Evolutionary conservation across 2,797 vertebrate genomes (phyloP).

Genomic region (Diplodus sargus): DNA sequence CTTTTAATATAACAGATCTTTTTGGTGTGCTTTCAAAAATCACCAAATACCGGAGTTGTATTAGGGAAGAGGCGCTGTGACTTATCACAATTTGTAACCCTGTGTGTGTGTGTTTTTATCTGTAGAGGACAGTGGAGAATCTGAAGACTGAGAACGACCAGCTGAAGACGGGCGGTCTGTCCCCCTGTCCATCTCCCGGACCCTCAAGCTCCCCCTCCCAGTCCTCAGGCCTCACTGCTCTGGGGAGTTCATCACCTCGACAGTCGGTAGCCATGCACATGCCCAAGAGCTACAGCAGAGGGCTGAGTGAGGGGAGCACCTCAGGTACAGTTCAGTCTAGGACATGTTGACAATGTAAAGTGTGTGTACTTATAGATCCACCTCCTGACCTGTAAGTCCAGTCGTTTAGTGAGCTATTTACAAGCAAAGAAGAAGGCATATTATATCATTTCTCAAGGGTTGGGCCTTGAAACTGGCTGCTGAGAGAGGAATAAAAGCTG

Average conservation of each 20-base stretch:
- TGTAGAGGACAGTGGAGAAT: constrained; percentile 93
- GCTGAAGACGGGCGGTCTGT: constrained; percentile 89
- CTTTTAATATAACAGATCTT: background rate
- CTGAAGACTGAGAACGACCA: constrained; percentile 96
- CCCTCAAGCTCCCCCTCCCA: constrained; percentile 85
- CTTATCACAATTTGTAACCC: background rate
- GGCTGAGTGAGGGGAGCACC: constrained; percentile 82
- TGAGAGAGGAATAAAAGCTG: no score
- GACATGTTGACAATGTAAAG: background rate
- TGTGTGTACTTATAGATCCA: background rate
- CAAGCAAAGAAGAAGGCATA: background rate
- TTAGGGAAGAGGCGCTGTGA: background rate
- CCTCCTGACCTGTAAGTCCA: background rate
- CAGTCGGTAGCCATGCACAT: constrained; percentile 91
- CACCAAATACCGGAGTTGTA: background rate
- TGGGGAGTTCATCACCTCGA: constrained; percentile 89
- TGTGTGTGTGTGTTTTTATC: background rate
- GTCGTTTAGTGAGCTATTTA: background rate
- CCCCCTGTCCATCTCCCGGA: constrained; percentile 81
- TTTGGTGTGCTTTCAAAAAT: background rate
- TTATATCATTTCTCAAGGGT: background rate
- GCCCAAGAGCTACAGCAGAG: constrained; percentile 89
- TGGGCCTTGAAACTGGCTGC: no score
- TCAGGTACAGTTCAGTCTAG: constrained; percentile 82
- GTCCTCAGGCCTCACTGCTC: constrained; percentile 86